A percentile compares a stretch with the other conserved stretches of the same genome.
These are phyloP conservation scores for Andrena bucephala DNA, from an alignment of 2,888 invertebrate genomes.

Conservation along the genomic window DNA sequence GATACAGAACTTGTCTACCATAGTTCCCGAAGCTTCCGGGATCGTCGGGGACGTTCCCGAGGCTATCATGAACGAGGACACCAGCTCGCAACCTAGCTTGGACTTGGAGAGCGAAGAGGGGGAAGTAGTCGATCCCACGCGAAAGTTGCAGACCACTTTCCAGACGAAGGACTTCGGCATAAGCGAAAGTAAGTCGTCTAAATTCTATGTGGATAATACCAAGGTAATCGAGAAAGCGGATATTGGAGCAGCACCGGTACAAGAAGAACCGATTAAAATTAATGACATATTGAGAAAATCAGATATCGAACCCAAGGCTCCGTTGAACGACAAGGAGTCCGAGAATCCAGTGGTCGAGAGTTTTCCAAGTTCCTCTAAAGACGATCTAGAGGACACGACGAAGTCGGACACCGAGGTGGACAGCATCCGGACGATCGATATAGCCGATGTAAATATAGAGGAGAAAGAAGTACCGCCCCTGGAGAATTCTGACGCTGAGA, in stretches of 20 bases:
- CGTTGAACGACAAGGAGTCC: slow-evolving; percentile 45
- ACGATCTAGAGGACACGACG: slow-evolving; percentile 44
- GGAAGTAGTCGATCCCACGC: slow-evolving; percentile 68
- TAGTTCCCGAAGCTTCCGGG: slow-evolving; percentile 57
- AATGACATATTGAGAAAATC: slow-evolving; percentile 23
- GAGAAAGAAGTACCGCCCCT: slow-evolving; percentile 17
- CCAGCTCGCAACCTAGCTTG: slow-evolving; percentile 82
- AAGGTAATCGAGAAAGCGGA: slow-evolving; percentile 59
- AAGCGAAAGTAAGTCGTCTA: slow-evolving; percentile 65
- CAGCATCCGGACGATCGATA: slow-evolving; percentile 28
- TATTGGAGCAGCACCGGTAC: slow-evolving; percentile 8
- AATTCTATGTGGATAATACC: slow-evolving; percentile 60
- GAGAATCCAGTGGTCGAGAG: slow-evolving; percentile 54
- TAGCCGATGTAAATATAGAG: slow-evolving; percentile 14
- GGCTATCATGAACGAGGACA: slow-evolving; percentile 83
- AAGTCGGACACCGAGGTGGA: slow-evolving; percentile 24
- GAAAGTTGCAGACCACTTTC: slow-evolving; percentile 82
- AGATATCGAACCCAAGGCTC: slow-evolving; percentile 39
- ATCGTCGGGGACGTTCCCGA: slow-evolving; percentile 79
- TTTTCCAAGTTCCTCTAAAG: slow-evolving; percentile 40
- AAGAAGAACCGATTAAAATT: slow-evolving; percentile 39
- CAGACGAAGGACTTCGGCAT: slow-evolving; percentile 80
- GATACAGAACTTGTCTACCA: slow-evolving; percentile 64
- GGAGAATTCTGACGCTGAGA: slow-evolving; percentile 30
- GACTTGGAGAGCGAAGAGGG: slow-evolving; percentile 79